Percentiles rank a stretch among this genome's conserved stretches.
These are phyloP conservation scores for Gadus chalcogrammus DNA, from an alignment of 2,113 vertebrate species.

Conservation along the genomic window DNA sequence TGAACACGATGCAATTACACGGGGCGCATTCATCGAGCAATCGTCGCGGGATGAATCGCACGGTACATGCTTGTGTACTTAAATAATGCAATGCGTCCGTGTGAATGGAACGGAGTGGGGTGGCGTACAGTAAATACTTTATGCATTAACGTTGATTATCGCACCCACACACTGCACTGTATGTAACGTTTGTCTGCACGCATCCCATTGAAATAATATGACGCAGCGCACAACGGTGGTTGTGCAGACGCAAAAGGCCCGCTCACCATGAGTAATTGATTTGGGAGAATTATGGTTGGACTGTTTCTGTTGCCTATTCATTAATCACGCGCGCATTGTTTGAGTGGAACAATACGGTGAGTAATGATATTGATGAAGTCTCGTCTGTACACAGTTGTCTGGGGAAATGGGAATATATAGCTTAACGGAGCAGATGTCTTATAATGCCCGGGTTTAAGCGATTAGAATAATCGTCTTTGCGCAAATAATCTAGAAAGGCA, in stretches of 20 bases:
- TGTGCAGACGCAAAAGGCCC: slow-evolving; percentile 43
- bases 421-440: slow-evolving; percentile 65
- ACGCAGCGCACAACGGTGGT: slow-evolving; percentile 44
- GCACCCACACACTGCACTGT: slow-evolving; percentile 39
- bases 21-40: slow-evolving; percentile 34
- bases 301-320: slow-evolving; percentile 63
- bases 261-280: slow-evolving; percentile 67
- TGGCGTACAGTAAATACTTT: slow-evolving; percentile 35
- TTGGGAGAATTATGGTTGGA: slow-evolving; percentile 61
- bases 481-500: slow-evolving; percentile 61
- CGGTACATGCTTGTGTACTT: slow-evolving; percentile 8
- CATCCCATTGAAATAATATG: slow-evolving; percentile 53
- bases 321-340: slow-evolving; percentile 63
- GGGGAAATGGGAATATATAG: slow-evolving; percentile 60
- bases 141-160: slow-evolving; percentile 58
- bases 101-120: background rate
- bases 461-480: slow-evolving; percentile 74
- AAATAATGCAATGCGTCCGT: slow-evolving; percentile 3
- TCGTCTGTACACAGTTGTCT: slow-evolving; percentile 58
- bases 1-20: slow-evolving; percentile 56
- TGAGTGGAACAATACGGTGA: slow-evolving; percentile 64
- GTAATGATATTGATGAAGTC: slow-evolving; percentile 66
- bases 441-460: slow-evolving; percentile 68
- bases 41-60: too few species aligned
- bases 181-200: slow-evolving; percentile 42